These are phyloP conservation scores for Heliangelus exortis DNA, from an alignment of 2,797 vertebrate genomes.

Conservation along the genomic window DNA sequence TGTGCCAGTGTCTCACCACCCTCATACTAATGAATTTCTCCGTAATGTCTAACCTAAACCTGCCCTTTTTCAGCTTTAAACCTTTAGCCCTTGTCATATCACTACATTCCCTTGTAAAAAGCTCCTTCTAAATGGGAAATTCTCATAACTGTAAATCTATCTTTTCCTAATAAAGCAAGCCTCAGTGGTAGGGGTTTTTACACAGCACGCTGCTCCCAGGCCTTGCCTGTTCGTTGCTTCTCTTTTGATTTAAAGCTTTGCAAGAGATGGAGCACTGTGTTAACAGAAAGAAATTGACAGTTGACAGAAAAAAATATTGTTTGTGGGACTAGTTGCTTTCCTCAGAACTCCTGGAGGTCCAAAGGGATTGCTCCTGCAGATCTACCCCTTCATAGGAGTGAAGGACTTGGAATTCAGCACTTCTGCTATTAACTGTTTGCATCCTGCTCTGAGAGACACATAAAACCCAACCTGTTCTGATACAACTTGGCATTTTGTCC, in stretches of 20 bases:
- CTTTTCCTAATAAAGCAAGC: not conserved
- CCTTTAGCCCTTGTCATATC: no score
- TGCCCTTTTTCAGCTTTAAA: no score
- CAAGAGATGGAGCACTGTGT: not conserved
- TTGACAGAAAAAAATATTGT: not conserved
- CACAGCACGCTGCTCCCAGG: no score
- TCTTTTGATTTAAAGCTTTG: not conserved
- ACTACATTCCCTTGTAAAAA: no score
- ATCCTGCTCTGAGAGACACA: not conserved
- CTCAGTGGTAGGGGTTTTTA: not conserved
- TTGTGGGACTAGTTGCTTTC: not conserved
- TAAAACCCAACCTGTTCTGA: not conserved
- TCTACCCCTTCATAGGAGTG: fast-evolving
- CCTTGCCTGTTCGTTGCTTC: fast-evolving
- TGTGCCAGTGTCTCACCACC: no score
- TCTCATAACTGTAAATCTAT: not conserved
- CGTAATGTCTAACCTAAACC: no score
- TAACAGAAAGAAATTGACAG: not conserved
- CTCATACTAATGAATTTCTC: no score
- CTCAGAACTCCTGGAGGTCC: not conserved
- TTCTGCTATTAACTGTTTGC: not conserved
- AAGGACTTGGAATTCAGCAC: not conserved
- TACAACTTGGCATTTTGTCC: not conserved
- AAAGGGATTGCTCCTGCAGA: not conserved
- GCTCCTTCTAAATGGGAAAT: not conserved